Base-by-base conservation (phyloP, 2,113 vertebrate species). In the Phalacrocorax pelagicus region DNA sequence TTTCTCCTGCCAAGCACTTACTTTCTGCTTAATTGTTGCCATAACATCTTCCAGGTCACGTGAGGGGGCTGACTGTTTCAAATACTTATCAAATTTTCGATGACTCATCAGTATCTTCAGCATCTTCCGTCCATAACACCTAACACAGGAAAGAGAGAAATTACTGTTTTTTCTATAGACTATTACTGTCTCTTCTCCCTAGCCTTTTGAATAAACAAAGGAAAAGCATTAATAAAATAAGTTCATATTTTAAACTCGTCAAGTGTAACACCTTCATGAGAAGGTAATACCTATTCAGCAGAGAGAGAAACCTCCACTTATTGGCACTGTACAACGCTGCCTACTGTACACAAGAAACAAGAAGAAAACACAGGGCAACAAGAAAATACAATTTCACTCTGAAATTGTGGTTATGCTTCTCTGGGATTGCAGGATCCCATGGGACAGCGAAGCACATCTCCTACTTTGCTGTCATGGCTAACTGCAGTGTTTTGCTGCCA, bases 41-140 rank as follows among this genome's bases (percentile, higher is more conserved):
- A 98, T 96, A 69, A 98, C 80, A 42, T 97, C 96, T 46, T 61
- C 52, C 49, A 98, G 36, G 86, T 98, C 97, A 18, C 40, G 86
- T 9, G 96, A 94, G 0, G 95, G 95, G 12, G 92, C 75, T 9
- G 91, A 95, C 7, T 89, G 90, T 51, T 97, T 97, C 90, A 98
- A 81, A 85, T 96, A 94, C 3, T 10, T 78, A 9, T 98, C 90
- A 30, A 96, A 97, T 72, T 98, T 97, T 5, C 57, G 12, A 26
- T 98, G 91, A 4, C 26, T 87, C 90, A 97, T 97, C 73, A 98
- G 54, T 16, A 97, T 42, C 9, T 58, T 91, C 85, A 98, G 89
- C 97, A 98, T 98, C 95, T 96, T 97, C 63, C 95, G 91, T 44
- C 98, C 98, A 13, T 97, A 98, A 92, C 94, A 92, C 69, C 98